These are phyloP conservation scores for Cheilosia pagana DNA, from an alignment of 2,888 invertebrate species.

Conservation along the genomic window DNA sequence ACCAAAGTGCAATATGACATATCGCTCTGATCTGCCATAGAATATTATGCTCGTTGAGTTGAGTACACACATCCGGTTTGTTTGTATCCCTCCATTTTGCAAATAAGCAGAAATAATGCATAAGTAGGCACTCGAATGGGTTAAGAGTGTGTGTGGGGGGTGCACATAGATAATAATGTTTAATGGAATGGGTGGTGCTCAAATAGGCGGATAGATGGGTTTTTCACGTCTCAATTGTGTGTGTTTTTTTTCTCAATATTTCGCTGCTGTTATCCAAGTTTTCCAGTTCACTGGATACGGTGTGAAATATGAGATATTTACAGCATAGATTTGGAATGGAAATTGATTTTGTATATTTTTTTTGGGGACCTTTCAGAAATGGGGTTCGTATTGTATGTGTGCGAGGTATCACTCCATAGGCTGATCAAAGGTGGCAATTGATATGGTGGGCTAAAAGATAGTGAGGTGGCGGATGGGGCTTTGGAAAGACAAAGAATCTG, in stretches of 20 bases:
- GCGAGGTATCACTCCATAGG: conserved; percentile 27
- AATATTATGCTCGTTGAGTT: conserved; percentile 16
- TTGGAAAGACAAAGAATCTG: conserved; percentile 56
- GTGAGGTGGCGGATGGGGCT: conserved; percentile 22
- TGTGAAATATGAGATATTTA: conserved; percentile 61
- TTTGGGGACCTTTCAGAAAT: conserved; percentile 31
- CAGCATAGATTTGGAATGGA: conserved; percentile 59
- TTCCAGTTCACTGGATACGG: conserved; percentile 62
- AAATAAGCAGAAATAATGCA: conserved; percentile 53
- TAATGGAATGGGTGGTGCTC: conserved; percentile 47
- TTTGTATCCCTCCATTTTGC: conserved; percentile 27
- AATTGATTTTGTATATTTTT: conserved; percentile 58
- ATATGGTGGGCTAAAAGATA: conserved; percentile 31
- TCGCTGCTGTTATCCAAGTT: conserved; percentile 60
- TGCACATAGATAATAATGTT: conserved; percentile 44
- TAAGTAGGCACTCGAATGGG: conserved; percentile 27
- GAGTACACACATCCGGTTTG: conserved; percentile 29
- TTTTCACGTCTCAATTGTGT: conserved; percentile 51
- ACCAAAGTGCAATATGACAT: conserved; percentile 39
- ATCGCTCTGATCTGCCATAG: conserved; percentile 16
- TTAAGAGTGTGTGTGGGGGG: neutral
- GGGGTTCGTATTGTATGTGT: conserved; percentile 56
- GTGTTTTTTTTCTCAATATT: conserved; percentile 12
- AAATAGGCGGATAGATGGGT: conserved; percentile 50
- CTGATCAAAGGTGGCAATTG: conserved; percentile 51